Conservation (phyloP, 2,888 invertebrate genomes). For the Protula sp. region DNA sequence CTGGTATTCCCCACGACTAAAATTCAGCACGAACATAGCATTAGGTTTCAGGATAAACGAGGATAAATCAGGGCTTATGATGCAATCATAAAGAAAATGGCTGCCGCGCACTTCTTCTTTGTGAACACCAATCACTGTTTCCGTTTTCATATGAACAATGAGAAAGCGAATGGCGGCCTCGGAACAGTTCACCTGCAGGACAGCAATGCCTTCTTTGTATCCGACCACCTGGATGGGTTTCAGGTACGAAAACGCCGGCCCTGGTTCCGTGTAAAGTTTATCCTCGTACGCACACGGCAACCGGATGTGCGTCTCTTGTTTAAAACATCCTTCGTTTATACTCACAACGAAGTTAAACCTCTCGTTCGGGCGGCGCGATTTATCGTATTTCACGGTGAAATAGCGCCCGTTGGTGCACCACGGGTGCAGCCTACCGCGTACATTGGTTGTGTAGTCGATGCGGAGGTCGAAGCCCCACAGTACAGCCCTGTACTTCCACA, state of each 20-base stretch:
- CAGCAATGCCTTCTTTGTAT: conserved; percentile 26
- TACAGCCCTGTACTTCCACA: conserved; percentile 28
- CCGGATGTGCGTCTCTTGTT: conserved; percentile 25
- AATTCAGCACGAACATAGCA: conserved; percentile 30
- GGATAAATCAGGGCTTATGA: conserved; percentile 28
- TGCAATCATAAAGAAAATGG: conserved; percentile 29
- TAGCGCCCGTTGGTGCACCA: conserved; percentile 27
- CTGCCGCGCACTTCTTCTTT: conserved; percentile 17
- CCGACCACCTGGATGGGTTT: conserved; percentile 29
- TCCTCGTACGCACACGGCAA: conserved; percentile 22
- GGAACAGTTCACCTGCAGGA: conserved; percentile 19
- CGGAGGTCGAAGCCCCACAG: conserved; percentile 29
- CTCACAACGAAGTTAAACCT: conserved; percentile 24
- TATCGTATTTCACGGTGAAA: conserved; percentile 18
- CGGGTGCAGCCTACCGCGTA: conserved; percentile 27
- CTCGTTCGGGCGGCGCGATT: conserved; percentile 15
- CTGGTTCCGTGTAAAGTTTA: conserved; percentile 22
- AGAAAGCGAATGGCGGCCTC: conserved; percentile 25
- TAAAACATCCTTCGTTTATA: conserved; percentile 25
- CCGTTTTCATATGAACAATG: conserved; percentile 30
- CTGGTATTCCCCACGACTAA: conserved; percentile 25
- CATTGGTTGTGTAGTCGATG: conserved; percentile 27
- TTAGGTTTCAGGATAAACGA: conserved; percentile 29
- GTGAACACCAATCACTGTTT: conserved; percentile 23
- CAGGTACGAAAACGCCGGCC: conserved; percentile 27